Evolutionary conservation across 2,888 invertebrate genomes (phyloP), one percentile per base, ranked within the genome.

Genomic region (Pachliopta kotzebuea): DNA sequence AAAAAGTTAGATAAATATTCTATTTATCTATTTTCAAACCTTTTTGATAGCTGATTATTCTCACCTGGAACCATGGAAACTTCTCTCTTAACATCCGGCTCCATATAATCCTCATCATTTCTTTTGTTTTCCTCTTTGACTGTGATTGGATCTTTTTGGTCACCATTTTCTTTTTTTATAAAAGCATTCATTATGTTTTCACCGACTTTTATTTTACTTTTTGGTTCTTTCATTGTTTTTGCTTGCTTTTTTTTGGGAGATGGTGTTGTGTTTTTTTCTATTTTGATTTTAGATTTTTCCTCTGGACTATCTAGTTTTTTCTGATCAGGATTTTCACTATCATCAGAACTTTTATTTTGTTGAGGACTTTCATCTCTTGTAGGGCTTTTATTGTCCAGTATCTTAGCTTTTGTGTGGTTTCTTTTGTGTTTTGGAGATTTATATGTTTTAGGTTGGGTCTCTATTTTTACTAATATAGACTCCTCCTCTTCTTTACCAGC

Each of bases 351-450:
- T 71, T 70, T 17, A 67, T 70, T 69, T 60, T 69, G 56, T 52
- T 68, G 64, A 42, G 62, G 56, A 45, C 58, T 45, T 72, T 76
- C 7, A 58, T 14, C 37, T 18, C 42, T 23, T 49, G 1, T 4
- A 9, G 49, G 9, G 20, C 20, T 49, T 49, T 4, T n/a, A 53
- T 23, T 11, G 20, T 45, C 26, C 24, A 23, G 11, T 56, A 56
- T 62, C 23, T 37, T 37, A 7, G 31, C 14, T 50, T 49, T 59
- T 0, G 23, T 67, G 63, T 77, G 74, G 24, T 69, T 62, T 58
- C 81, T 82, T 63, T 83, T 84, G 60, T 65, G 76, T 68, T 84
- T 85, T 0, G 86, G 83, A 6, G 86, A 85, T 50, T 76, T 74
- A 69, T 88, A 84, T 9, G 82, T 83, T 73, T 85, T 86, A 4